Evolutionary conservation across 2,797 vertebrate species (phyloP), one percentile per base, ranked within the genome.

Genomic region (Meda fulgida): DNA sequence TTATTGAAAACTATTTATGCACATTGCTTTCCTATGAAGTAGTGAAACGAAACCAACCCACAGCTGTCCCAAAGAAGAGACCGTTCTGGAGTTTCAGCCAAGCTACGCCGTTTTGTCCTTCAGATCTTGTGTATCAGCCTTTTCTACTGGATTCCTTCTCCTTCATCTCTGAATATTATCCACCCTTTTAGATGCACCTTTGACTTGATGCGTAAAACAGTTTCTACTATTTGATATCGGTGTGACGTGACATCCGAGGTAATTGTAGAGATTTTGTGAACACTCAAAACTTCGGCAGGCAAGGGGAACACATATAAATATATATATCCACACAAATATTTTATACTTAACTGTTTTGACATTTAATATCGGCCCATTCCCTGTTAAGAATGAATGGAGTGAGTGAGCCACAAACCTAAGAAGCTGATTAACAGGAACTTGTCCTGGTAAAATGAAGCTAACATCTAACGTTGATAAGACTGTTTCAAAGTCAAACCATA

Each of bases 391-490:
- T 66, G 53, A 85, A 31, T 73, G 66, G 79, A 70, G 55, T 66
- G 84, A 85, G 66, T 71, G 81, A 69, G 76, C 26, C 73, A 51
- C 65, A 70, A 80, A 67, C 40, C 71, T 65, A 65, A 76, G 85
- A 60, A 85, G 93, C 93, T 94, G 94, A 94, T 94, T 93, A 93
- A 90, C 85, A 91, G 93, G 93, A 91, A 43, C 7, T 9, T 58
- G 58, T 91, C 91, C 92, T 94, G 91, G 86, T 94, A 92, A 94
- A 90, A 95, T 94, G 92, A 95, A 92, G 93, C 93, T 87, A 71
- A 75, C 71, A 4, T 87, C 66, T 66, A 70, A 84, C 19, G 7
- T 43, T 55, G 26, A 70, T 77, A 65, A 84, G 78, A 48, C 31
- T 19, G 55, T 51, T 63, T 67, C 31, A 73, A 34, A 77, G 65